Conservation (phyloP, 2,888 invertebrate species). For the Blera fallax region DNA sequence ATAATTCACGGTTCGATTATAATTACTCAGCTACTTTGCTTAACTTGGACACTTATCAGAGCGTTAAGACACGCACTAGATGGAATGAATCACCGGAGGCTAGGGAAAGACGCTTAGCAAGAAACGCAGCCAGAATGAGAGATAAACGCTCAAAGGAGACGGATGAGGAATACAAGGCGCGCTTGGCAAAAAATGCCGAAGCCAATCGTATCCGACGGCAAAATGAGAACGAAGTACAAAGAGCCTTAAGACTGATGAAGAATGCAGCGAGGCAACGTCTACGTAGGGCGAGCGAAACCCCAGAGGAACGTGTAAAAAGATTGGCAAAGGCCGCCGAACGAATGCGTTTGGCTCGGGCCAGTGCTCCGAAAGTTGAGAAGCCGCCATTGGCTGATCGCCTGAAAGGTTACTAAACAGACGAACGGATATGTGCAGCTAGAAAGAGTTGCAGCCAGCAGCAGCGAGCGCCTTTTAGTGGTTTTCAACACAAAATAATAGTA, state of each 20-base stretch:
- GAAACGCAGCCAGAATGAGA: slow-evolving; percentile 82
- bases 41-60: slow-evolving; percentile 74
- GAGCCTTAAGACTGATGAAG: slow-evolving; percentile 82
- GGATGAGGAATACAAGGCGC: slow-evolving; percentile 79
- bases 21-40: slow-evolving; percentile 73
- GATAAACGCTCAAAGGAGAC: slow-evolving; percentile 81
- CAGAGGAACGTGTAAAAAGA: slow-evolving; percentile 80
- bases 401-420: slow-evolving; percentile 78
- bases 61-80: slow-evolving; percentile 77
- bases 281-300: slow-evolving; percentile 80
- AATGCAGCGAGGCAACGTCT: slow-evolving; percentile 81
- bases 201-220: slow-evolving; percentile 81
- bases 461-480: slow-evolving; percentile 65
- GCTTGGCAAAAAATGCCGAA: slow-evolving; percentile 81
- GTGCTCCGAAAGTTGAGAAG: slow-evolving; percentile 81
- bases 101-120: slow-evolving; percentile 79
- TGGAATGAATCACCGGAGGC: slow-evolving; percentile 82
- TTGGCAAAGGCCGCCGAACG: slow-evolving; percentile 81
- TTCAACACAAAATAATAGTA: slow-evolving; percentile 65
- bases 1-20: slow-evolving; percentile 68
- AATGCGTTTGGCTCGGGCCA: slow-evolving; percentile 80
- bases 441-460: slow-evolving; percentile 9
- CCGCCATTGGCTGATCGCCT: slow-evolving; percentile 81
- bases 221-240: slow-evolving; percentile 81
- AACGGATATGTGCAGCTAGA: slow-evolving; percentile 11